These are phyloP conservation scores for Lasiurus borealis DNA, from an alignment of 2,113 vertebrate genomes.

Conservation along the genomic window DNA sequence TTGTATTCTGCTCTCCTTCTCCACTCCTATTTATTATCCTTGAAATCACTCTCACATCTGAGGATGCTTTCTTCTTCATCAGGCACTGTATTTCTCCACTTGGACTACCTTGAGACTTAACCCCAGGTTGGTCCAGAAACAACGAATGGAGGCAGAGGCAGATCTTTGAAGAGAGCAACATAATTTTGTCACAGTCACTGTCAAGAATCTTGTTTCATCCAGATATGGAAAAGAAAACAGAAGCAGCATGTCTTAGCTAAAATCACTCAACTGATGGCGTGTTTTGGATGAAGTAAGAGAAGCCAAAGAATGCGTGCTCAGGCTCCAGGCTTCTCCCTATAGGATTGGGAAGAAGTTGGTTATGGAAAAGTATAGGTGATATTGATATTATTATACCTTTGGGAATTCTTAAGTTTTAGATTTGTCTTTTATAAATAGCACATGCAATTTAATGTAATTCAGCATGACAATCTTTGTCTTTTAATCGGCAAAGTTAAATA, in stretches of 20 bases:
- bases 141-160: not conserved
- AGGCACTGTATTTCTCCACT: not conserved
- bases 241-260: not conserved
- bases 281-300: not conserved
- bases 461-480: not conserved
- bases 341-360: not conserved
- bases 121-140: not conserved
- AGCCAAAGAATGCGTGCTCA: not conserved
- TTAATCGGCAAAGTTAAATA: not conserved
- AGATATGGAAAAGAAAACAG: constrained; percentile 24
- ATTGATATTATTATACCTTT: not conserved
- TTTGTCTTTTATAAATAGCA: not conserved
- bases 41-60: not conserved
- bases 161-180: not conserved
- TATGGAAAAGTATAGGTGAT: not conserved
- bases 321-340: not conserved
- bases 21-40: not conserved
- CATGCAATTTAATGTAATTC: not conserved
- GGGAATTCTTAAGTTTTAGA: not conserved
- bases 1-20: not conserved
- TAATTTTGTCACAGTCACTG: not conserved
- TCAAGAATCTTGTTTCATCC: not conserved
- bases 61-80: not conserved
- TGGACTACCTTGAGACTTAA: not conserved
- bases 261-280: not conserved